Evolutionary conservation across 2,113 vertebrate species (phyloP), one percentile per base, ranked within the genome.

Genomic region (Propithecus coquereli): DNA sequence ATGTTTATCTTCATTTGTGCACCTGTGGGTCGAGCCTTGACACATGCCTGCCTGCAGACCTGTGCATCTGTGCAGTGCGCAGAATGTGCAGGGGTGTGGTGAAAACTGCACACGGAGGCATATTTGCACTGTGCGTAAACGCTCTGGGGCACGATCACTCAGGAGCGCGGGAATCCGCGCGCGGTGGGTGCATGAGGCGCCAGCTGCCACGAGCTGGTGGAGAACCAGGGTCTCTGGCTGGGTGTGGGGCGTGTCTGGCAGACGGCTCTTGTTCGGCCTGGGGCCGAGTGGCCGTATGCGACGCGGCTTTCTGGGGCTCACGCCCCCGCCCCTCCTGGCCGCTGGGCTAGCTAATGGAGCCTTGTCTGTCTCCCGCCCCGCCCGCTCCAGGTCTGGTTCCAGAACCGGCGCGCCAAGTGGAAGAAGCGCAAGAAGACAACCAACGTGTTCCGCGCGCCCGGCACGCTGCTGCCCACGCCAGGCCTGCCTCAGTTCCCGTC

Each of bases 391-490:
- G 99, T 99, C 20, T 99, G 99, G 99, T 99, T 99, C 98, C 99
- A 99, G 99, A 99, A 99, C 97, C 98, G 99, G 59, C 99, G 99
- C 25, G 99, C 99, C 30, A 99, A 99, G 98, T 99, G 99, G 99
- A 99, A 99, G 99, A 99, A 99, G 93, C 99, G 99, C 97, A 99
- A 99, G 99, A 99, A 99, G 99, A 99, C 99, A 65, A 99, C 99
- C 81, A 99, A 99, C 76, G 99, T 99, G 47, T 99, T 99, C 98
- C 99, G 99, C 54, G 97, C 99, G 14, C 99, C 99, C 2, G 99
- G 99, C n/a, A 99, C 99, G 37, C 98, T 99, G 98, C 98, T 99
- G 95, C 99, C 99, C 25, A 99, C 99, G 1, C 99, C 99, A 37
- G 99, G 99, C 95, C 98, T 99, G 97, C 99, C 99, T 14, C 98